Conservation (phyloP, 2,797 vertebrate species). For the Carduelis carduelis region DNA sequence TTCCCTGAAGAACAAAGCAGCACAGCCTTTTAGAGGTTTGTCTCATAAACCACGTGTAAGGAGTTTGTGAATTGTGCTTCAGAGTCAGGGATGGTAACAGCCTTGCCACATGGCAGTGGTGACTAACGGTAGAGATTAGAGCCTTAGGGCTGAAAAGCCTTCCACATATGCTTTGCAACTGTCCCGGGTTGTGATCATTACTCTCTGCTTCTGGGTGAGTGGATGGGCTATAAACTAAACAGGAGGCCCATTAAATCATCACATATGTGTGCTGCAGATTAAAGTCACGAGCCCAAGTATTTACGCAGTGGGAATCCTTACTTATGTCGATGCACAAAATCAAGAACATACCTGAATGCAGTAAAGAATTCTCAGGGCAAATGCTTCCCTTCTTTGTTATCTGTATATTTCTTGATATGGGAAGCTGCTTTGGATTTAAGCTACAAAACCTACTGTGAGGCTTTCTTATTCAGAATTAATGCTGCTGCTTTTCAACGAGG, state of each 20-base stretch:
- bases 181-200: neutral
- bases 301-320: neutral
- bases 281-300: neutral
- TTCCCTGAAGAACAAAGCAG: neutral
- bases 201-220: neutral
- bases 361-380: neutral
- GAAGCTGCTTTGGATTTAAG: neutral
- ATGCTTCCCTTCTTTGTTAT: neutral
- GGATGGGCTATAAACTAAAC: conserved; percentile 17
- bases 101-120: neutral
- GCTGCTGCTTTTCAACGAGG: neutral
- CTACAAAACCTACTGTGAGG: neutral
- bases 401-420: neutral
- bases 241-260: conserved; percentile 10
- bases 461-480: neutral
- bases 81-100: neutral
- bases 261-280: neutral
- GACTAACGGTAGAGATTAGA: neutral
- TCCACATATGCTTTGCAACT: conserved; percentile 27
- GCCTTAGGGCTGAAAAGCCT: neutral
- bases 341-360: neutral
- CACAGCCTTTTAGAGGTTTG: neutral
- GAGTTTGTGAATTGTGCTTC: conserved; percentile 1
- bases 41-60: neutral
- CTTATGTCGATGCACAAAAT: neutral